Evolutionary conservation across 2,888 invertebrate genomes (phyloP).

Genomic region (Dilophus febrilis): DNA sequence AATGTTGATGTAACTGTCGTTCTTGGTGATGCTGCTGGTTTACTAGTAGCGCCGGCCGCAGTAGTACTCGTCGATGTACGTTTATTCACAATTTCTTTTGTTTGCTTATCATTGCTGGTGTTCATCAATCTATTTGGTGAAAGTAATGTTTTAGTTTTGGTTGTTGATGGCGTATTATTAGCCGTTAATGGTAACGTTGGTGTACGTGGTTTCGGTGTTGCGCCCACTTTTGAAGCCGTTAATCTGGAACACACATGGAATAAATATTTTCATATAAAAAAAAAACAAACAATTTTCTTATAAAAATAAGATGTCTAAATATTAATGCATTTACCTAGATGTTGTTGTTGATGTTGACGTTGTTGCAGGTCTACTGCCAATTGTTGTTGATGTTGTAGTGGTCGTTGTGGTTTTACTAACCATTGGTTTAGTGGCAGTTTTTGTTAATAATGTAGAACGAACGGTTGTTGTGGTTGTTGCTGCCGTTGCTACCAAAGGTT

Average conservation of each 20-base stretch:
- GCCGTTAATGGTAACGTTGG: no score
- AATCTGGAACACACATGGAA: no score
- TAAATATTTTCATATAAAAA: no score
- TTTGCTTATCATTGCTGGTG: neutral
- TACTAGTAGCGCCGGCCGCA: neutral
- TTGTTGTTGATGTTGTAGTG: neutral
- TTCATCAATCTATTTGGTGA: no score
- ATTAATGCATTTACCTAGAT: neutral
- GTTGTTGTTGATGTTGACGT: neutral
- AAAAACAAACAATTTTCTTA: no score
- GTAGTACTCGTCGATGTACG: no score
- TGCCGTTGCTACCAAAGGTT: neutral
- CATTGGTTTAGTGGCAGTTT: neutral
- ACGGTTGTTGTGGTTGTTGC: neutral
- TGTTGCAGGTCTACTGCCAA: neutral
- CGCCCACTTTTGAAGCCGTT: neutral
- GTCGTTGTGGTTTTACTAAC: neutral
- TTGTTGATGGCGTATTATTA: no score
- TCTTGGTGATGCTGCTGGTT: constrained; percentile 1
- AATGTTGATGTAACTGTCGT: neutral
- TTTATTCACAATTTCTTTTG: constrained; percentile 1
- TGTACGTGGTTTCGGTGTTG: no score
- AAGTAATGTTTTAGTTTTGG: no score
- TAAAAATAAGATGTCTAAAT: no score
- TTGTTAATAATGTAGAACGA: neutral